Evolutionary conservation across 2,888 invertebrate species (phyloP).

Genomic region (Eupelmus urozonus): DNA sequence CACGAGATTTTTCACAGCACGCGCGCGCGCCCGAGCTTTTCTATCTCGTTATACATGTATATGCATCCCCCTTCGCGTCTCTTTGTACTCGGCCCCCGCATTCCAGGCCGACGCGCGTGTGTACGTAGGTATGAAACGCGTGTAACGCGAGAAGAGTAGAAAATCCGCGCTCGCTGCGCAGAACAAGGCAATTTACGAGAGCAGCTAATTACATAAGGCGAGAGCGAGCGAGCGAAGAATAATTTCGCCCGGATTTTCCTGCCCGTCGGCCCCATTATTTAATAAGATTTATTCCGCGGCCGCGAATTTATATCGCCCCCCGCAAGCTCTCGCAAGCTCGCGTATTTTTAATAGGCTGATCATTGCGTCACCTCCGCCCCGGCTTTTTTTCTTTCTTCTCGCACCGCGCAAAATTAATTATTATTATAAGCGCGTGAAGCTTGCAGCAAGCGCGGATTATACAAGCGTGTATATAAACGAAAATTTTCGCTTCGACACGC

Average conservation of each 20-base stretch:
- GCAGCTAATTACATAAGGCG: constrained; percentile 68
- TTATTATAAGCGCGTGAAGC: not conserved
- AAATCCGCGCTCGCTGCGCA: constrained; percentile 3
- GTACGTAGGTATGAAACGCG: constrained; percentile 2
- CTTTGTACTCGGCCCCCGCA: too few relatives aligned
- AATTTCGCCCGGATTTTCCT: constrained; percentile 45
- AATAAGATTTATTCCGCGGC: constrained; percentile 45
- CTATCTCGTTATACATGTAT: not conserved
- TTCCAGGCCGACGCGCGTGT: too few relatives aligned
- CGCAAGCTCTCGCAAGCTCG: not conserved
- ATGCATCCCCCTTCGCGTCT: too few relatives aligned
- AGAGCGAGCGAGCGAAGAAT: constrained; percentile 35
- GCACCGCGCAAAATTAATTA: constrained; percentile 6
- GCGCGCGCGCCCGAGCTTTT: not conserved
- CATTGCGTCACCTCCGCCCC: not conserved
- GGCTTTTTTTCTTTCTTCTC: not conserved
- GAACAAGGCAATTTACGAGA: constrained; percentile 67
- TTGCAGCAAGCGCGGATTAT: not conserved
- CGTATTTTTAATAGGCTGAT: constrained; percentile 17
- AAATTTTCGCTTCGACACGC: constrained; percentile 14
- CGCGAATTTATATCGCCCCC: not conserved
- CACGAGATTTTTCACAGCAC: not conserved
- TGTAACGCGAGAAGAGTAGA: too few relatives aligned
- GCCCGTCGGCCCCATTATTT: constrained; percentile 13
- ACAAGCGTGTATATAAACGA: not conserved